Evolutionary conservation across 2,797 vertebrate species (phyloP), one percentile per base, ranked within the genome.

Genomic region (Amblyraja radiata): DNA sequence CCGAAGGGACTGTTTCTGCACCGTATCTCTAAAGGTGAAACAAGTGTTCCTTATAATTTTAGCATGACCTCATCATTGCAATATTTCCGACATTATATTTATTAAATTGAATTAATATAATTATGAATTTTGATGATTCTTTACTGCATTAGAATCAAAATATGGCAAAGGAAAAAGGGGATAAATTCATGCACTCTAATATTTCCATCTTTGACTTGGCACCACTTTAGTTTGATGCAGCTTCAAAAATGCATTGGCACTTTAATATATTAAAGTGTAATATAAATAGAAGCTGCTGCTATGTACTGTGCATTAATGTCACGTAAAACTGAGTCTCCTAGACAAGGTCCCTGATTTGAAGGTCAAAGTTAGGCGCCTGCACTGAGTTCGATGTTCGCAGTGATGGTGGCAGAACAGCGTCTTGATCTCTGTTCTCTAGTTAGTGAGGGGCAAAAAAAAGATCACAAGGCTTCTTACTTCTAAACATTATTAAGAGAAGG

Each of bases 201-300:
- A 83, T 83, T 83, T 83, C 79, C 39, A 81, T 81, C 80, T 83
- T 83, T 83, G 46, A 9, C 21, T 83, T 58, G 46, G 39, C 39
- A 83, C 32, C 14, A 80, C 7, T 80, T 83, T 58, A 54, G 21
- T 58, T 39, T 18, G 36, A 80, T 54, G 7, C 9, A 46, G 3
- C 46, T 21, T 83, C 21, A 25, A 39, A 83, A 83, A 21, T 54
- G 80, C 39, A 25, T 58, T 83, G 21, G 21, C 54, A 58, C 21
- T 54, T 83, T 83, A 23, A 18, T 25, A 46, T 46, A 46, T 83
- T 83, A 54, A 83, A 83, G 36, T 83, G 21, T 21, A 54, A 54
- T 8, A 83, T 54, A 25, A 83, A 10, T 54, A 77, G 25, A 77
- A 77, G 28, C 28, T 77, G 46, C 46, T 81, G 18, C 54, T 71